Evolutionary conservation across 2,888 invertebrate species (phyloP).

Genomic region (Drosophila demipolita): DNA sequence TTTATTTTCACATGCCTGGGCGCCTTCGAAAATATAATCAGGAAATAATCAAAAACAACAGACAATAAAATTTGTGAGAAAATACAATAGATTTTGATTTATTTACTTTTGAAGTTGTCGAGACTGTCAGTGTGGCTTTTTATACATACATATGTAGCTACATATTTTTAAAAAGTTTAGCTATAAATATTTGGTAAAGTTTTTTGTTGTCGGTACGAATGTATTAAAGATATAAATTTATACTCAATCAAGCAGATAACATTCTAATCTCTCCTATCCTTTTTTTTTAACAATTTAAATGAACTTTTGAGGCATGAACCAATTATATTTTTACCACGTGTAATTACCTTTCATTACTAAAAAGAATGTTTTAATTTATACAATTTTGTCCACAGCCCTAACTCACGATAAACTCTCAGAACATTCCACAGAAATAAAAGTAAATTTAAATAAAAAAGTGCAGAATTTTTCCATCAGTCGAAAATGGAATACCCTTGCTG

Average conservation of each 20-base stretch:
- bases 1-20: slow-evolving; percentile 51
- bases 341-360: neutral
- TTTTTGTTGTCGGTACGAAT: neutral
- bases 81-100: slow-evolving; percentile 14
- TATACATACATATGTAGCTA: neutral
- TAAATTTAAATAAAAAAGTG: slow-evolving; percentile 26
- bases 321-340: slow-evolving; percentile 2
- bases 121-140: neutral
- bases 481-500: slow-evolving; percentile 1
- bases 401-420: slow-evolving; percentile 22
- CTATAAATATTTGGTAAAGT: neutral
- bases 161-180: neutral
- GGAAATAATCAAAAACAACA: slow-evolving; percentile 20
- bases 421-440: neutral
- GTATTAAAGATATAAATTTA: neutral
- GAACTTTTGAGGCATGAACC: neutral
- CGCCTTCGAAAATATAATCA: slow-evolving; percentile 8
- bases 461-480: neutral
- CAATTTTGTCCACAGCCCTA: slow-evolving; percentile 57
- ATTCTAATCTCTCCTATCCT: neutral
- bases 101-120: slow-evolving; percentile 4
- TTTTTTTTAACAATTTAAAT: neutral
- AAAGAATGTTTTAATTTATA: slow-evolving; percentile 31
- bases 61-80: slow-evolving; percentile 15
- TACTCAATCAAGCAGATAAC: neutral